These are phyloP conservation scores for Armadillidium nasatum DNA, from an alignment of 1,140 invertebrate species.

Conservation along the genomic window DNA sequence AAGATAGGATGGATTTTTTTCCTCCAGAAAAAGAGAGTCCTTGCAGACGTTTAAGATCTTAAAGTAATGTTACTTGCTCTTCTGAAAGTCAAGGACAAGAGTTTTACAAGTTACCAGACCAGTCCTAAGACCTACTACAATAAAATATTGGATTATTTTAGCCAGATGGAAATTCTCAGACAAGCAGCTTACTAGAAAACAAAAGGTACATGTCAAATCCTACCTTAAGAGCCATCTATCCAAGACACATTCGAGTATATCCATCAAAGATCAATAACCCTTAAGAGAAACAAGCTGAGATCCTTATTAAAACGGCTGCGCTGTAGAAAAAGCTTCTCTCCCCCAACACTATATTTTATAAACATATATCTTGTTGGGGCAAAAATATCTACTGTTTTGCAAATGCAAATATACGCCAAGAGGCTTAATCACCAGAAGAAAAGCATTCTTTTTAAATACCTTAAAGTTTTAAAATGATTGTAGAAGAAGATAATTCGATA, in stretches of 20 bases:
- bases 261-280: neutral
- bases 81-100: too few species aligned
- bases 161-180: too few species aligned
- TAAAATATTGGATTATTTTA: too few species aligned
- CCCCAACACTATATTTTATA: neutral
- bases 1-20: too few species aligned
- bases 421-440: neutral
- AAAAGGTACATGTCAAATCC: neutral
- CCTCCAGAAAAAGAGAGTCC: too few species aligned
- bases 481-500: neutral
- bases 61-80: too few species aligned
- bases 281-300: neutral
- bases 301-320: neutral
- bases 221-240: neutral
- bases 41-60: too few species aligned
- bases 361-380: neutral
- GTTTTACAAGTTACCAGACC: too few species aligned
- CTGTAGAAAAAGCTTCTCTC: neutral
- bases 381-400: slow-evolving; percentile 7
- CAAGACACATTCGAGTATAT: neutral
- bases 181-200: neutral
- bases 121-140: too few species aligned
- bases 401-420: neutral
- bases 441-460: neutral
- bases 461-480: neutral